These are phyloP conservation scores for Noctua janthina DNA, from an alignment of 2,888 invertebrate species.

Conservation along the genomic window DNA sequence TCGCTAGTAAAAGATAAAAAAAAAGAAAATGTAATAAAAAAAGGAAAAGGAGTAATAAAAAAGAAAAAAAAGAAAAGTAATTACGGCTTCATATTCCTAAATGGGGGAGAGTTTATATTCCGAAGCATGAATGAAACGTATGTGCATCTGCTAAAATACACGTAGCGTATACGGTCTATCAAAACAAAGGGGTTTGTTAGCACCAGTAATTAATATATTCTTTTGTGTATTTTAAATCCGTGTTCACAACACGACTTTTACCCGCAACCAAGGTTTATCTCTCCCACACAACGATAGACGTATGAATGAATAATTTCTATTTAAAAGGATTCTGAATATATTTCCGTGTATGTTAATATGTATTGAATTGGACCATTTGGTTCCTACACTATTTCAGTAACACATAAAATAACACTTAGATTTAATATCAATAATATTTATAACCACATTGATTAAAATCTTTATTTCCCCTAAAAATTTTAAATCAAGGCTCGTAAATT, in stretches of 20 bases:
- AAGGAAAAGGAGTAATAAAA: too few relatives aligned
- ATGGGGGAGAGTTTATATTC: neutral
- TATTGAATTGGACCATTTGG: too few relatives aligned
- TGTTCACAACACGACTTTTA: neutral
- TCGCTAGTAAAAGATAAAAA: too few relatives aligned
- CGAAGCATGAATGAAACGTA: neutral
- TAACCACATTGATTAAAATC: too few relatives aligned
- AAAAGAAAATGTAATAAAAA: too few relatives aligned
- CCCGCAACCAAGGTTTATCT: neutral
- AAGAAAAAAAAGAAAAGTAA: too few relatives aligned
- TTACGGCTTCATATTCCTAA: neutral
- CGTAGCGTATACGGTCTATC: neutral
- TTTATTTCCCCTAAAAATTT: too few relatives aligned
- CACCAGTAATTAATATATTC: neutral
- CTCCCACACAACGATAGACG: neutral
- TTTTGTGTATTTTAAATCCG: neutral
- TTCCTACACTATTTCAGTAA: too few relatives aligned
- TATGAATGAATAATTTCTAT: neutral
- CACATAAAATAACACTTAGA: too few relatives aligned
- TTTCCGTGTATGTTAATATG: neutral
- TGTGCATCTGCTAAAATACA: neutral
- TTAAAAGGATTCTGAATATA: neutral
- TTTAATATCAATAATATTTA: too few relatives aligned
- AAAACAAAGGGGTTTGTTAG: neutral
- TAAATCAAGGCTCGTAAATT: too few relatives aligned